These are phyloP conservation scores for Bradypodion pumilum DNA, from an alignment of 2,797 vertebrate genomes.

Conservation along the genomic window DNA sequence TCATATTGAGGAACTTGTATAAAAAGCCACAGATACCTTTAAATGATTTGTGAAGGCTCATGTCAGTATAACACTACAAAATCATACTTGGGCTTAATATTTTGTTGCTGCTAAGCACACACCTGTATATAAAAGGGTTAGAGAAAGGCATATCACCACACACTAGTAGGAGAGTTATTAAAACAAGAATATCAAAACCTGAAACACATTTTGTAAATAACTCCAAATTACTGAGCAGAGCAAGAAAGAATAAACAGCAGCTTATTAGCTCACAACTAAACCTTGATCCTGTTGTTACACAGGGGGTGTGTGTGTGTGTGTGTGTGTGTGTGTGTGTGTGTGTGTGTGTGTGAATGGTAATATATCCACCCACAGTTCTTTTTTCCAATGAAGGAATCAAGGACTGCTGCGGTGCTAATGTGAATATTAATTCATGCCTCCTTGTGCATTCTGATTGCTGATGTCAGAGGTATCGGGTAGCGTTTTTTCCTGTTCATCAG, in stretches of 20 bases:
- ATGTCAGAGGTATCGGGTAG: conserved; percentile 50
- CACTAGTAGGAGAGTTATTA: background rate
- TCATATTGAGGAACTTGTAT: background rate
- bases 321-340: too few species aligned
- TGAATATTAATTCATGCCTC: conserved; percentile 69
- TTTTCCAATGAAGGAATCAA: conserved; percentile 77
- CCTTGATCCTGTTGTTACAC: conserved; percentile 71
- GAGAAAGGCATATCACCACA: background rate
- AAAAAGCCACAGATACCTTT: background rate
- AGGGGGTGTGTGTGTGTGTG: too few species aligned
- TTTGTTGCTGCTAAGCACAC: background rate
- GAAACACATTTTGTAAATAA: conserved; percentile 23
- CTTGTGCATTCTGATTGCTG: conserved; percentile 54
- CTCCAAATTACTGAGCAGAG: conserved; percentile 9
- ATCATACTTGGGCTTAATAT: conserved; percentile 39
- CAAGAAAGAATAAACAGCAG: conserved; percentile 67
- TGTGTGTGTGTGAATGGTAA: conserved; percentile 62
- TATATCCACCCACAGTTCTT: conserved; percentile 77
- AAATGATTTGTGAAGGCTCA: conserved; percentile 12
- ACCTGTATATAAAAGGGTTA: background rate
- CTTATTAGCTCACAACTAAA: conserved; percentile 71
- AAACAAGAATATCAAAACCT: conserved; percentile 23
- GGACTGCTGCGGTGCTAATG: conserved; percentile 70
- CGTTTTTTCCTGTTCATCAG: conserved; percentile 22
- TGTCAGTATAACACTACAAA: conserved; percentile 43